These are phyloP conservation scores for Stenichneumon culpator DNA, from an alignment of 2,888 invertebrate genomes.

Conservation along the genomic window DNA sequence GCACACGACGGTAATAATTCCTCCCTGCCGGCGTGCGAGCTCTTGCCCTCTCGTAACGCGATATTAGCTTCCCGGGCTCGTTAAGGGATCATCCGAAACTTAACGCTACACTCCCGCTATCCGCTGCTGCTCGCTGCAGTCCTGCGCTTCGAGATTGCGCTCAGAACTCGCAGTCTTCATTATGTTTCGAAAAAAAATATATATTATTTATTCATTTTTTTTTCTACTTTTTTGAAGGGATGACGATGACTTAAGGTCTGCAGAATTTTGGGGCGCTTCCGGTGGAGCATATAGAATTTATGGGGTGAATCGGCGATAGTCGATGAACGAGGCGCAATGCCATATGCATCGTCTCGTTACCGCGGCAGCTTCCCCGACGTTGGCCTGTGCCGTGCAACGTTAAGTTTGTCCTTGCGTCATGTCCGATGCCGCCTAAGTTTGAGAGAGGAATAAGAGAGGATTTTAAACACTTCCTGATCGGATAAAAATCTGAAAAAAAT, in stretches of 20 bases:
- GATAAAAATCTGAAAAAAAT: too few relatives aligned
- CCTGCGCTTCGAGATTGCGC: constrained; percentile 48
- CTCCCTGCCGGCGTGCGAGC: constrained; percentile 31
- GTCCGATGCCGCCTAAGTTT: too few relatives aligned
- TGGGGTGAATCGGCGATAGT: background rate
- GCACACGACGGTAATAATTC: constrained; percentile 50
- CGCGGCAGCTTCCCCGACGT: constrained; percentile 39
- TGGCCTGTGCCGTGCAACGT: constrained; percentile 46
- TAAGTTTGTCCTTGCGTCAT: too few relatives aligned
- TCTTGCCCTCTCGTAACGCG: constrained; percentile 55
- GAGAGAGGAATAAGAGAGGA: too few relatives aligned
- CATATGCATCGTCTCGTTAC: background rate
- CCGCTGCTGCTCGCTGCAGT: constrained; percentile 38
- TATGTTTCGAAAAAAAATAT: background rate
- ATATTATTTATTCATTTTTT: background rate
- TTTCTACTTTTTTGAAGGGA: background rate
- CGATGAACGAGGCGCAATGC: background rate
- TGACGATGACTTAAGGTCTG: too few relatives aligned
- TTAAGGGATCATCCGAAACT: constrained; percentile 71
- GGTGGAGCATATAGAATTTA: background rate
- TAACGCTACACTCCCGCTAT: constrained; percentile 46
- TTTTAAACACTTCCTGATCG: too few relatives aligned
- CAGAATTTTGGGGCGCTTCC: too few relatives aligned
- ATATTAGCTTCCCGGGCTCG: constrained; percentile 65
- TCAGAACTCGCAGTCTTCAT: constrained; percentile 7